A percentile compares a stretch with the other conserved stretches of the same genome.
Evolutionary conservation across 2,797 vertebrate genomes (phyloP).

Genomic region (Merluccius polli): DNA sequence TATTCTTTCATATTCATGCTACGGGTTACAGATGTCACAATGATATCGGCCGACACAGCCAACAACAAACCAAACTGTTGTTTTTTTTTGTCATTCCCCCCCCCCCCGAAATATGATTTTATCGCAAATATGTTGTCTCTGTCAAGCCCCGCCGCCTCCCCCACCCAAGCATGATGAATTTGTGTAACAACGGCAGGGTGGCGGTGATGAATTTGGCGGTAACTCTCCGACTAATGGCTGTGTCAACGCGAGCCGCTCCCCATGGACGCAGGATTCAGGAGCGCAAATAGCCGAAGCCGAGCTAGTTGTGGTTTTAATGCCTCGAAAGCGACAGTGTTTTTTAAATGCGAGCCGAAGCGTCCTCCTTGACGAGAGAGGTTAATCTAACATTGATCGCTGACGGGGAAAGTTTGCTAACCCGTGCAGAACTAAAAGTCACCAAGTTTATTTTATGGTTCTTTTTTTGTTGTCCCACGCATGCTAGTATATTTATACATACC

Average conservation of each 20-base stretch:
- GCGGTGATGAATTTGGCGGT: conserved; percentile 70
- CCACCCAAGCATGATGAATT: conserved; percentile 66
- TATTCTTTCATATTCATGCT: conserved; percentile 47
- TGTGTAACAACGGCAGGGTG: conserved; percentile 63
- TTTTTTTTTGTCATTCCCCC: conserved; percentile 29
- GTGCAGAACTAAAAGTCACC: too few species aligned
- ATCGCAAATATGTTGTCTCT: conserved; percentile 37
- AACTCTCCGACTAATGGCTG: conserved; percentile 68
- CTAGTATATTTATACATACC: neutral
- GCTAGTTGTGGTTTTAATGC: conserved; percentile 60
- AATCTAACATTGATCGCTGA: neutral
- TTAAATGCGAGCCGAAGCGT: neutral
- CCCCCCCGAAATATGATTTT: conserved; percentile 42
- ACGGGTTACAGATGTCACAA: neutral
- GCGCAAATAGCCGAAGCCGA: conserved; percentile 56
- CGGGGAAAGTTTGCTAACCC: neutral
- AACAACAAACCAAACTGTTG: neutral
- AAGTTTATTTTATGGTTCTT: neutral
- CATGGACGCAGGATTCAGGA: conserved; percentile 29
- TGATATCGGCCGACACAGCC: too few species aligned
- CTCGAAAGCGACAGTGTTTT: too few species aligned
- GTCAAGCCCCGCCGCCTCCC: neutral
- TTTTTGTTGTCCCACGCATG: neutral
- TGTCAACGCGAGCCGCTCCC: conserved; percentile 65
- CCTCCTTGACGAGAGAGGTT: neutral